A percentile compares a stretch with the other conserved stretches of the same genome.
Conservation (phyloP, 2,888 invertebrate genomes). For the Caenorhabditis afra region DNA sequence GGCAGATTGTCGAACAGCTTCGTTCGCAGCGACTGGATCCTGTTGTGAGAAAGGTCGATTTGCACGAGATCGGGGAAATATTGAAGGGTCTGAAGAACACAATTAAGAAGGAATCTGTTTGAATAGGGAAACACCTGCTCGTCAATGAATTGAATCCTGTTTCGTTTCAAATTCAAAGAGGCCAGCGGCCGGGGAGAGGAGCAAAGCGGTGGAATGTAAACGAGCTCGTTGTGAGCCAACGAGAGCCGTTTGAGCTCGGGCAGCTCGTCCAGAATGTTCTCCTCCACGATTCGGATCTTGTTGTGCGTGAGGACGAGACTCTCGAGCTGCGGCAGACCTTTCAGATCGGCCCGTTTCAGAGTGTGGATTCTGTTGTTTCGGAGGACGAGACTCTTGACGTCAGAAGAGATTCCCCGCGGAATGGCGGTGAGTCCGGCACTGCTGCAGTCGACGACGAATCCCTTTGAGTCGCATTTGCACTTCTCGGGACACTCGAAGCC, state of each 20-base stretch:
- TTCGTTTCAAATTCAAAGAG: constrained; percentile 65
- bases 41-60: constrained; percentile 75
- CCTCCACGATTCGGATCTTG: constrained; percentile 55
- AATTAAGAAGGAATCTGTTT: too few relatives aligned
- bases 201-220: constrained; percentile 49
- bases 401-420: constrained; percentile 14
- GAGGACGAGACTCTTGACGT: constrained; percentile 30
- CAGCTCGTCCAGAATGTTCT: constrained; percentile 74
- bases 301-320: constrained; percentile 61
- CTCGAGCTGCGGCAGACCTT: constrained; percentile 42
- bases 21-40: constrained; percentile 64
- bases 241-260: constrained; percentile 60
- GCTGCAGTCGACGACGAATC: constrained; percentile 35
- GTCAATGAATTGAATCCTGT: constrained; percentile 55
- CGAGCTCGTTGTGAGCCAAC: constrained; percentile 58
- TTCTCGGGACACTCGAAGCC: constrained; percentile 23
- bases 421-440: constrained; percentile 38
- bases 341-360: constrained; percentile 38
- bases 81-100: constrained; percentile 44
- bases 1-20: constrained; percentile 53
- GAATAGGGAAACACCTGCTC: constrained; percentile 57
- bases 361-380: constrained; percentile 47
- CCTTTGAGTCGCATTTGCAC: constrained; percentile 42
- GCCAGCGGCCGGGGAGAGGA: constrained; percentile 39
- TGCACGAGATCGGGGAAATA: constrained; percentile 67